Base-by-base conservation (phyloP, 2,797 vertebrate genomes). In the Labeo calbasu region DNA sequence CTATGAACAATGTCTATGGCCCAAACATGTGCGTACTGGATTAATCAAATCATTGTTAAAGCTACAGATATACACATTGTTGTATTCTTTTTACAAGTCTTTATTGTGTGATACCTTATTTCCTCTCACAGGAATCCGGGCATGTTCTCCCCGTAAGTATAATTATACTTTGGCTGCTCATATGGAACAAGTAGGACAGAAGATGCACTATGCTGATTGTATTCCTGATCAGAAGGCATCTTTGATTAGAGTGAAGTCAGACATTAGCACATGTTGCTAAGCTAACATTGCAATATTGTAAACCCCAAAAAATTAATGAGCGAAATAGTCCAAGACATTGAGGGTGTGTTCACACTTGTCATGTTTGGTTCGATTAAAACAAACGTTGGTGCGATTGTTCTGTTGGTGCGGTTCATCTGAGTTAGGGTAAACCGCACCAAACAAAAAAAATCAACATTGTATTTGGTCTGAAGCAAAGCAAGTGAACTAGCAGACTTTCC, bases 11-110 rank as follows among this genome's bases (percentile, higher is more conserved):
- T 43, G 61, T 3, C 15, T 79, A 5, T 32, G 61, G 46, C 3
- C 0, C 19, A 32, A 50, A 32, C 48, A 87, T 87, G 91, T 94
- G 82, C 87, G 92, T 92, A 50, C 68, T n/a, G 12, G 2, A 50
- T 0, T 40, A 69, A 53, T 55, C 65, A 23, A 13, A 72, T 61
- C 7, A 11, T 61, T 40, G 6, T 59, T 81, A 46, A 25, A 63
- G 19, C 23, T 23, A 32, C 6, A 72, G 14, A 46, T 40, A 12
- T 81, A 19, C n/a, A n/a, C n/a, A n/a, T n/a, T n/a, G n/a, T n/a
- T n/a, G n/a, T n/a, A n/a, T n/a, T n/a, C n/a, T n/a, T 59, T 77
- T 59, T 43, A 59, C n/a, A 57, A 59, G 25, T 73, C 46, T 36
- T 73, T 25, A 68, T 68, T 75, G 9, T 66, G n/a, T n/a, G 4